A percentile compares a stretch with the other conserved stretches of the same genome.
phyloP scores from a whole-genome alignment of 2,888 invertebrate species.

The Sphecodes monilicornis region DNA sequence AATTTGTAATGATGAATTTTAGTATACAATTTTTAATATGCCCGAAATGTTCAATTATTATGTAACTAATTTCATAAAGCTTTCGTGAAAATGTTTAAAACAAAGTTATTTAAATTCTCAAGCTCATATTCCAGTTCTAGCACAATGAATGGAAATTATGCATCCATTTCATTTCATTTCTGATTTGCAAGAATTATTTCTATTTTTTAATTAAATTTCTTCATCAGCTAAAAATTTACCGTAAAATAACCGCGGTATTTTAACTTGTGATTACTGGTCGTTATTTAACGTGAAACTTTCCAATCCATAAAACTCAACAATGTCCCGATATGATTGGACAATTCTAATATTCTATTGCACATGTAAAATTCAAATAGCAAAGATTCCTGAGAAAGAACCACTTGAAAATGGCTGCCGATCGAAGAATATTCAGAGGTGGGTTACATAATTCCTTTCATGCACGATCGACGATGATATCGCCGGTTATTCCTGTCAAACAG shows the following conservation, averaged over 20 bases:
- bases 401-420: not conserved
- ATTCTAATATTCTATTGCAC: not conserved
- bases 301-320: not conserved
- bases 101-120: not conserved
- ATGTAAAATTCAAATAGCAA: not conserved
- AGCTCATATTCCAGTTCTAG: not conserved
- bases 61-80: not conserved
- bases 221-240: not conserved
- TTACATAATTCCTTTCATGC: slow-evolving; percentile 37
- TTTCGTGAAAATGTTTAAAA: not conserved
- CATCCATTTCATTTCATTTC: not conserved
- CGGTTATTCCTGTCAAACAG: slow-evolving; percentile 52
- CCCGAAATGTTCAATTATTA: too few relatives aligned
- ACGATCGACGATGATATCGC: slow-evolving; percentile 44
- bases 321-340: not conserved
- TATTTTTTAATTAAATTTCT: not conserved
- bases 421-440: slow-evolving; percentile 9
- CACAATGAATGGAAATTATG: too few relatives aligned
- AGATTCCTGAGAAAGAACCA: not conserved
- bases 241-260: not conserved
- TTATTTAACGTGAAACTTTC: not conserved
- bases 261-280: not conserved
- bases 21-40: too few relatives aligned
- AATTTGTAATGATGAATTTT: too few relatives aligned
- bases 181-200: not conserved